Evolutionary conservation across 2,797 vertebrate species (phyloP).

Genomic region (Danio kyathit): DNA sequence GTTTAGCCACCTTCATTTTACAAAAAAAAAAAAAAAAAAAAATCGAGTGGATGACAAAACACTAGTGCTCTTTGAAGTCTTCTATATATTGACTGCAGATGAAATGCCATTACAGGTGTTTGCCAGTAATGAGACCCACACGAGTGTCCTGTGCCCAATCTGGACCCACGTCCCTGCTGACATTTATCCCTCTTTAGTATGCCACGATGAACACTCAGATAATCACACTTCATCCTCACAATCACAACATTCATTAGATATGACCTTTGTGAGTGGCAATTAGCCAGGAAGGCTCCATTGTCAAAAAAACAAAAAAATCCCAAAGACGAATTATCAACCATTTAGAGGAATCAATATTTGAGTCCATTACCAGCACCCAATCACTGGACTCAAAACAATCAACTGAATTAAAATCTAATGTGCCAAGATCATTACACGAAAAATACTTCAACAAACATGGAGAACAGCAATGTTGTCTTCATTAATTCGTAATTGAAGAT

Average conservation of each 20-base stretch:
- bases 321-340: conserved; percentile 64
- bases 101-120: conserved; percentile 40
- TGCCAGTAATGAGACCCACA: conserved; percentile 35
- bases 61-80: conserved; percentile 33
- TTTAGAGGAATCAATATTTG: conserved; percentile 59
- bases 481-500: conserved; percentile 17
- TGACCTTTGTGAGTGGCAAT: conserved; percentile 67
- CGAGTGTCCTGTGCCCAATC: conserved; percentile 17
- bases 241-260: conserved; percentile 68
- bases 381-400: conserved; percentile 22
- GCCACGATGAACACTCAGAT: conserved; percentile 56
- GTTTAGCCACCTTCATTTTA: conserved; percentile 25
- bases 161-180: conserved; percentile 33
- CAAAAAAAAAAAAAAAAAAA: conserved; percentile 35
- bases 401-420: conserved; percentile 41
- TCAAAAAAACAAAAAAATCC: conserved; percentile 64
- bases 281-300: conserved; percentile 57
- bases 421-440: conserved; percentile 32
- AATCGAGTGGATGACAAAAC: conserved; percentile 18
- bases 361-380: conserved; percentile 53
- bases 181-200: conserved; percentile 63
- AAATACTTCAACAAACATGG: conserved; percentile 33
- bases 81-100: conserved; percentile 36
- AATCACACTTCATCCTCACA: conserved; percentile 62
- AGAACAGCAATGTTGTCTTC: conserved; percentile 24